These are phyloP conservation scores for Cyanoliseus patagonus DNA, from an alignment of 2,113 vertebrate genomes.

Conservation along the genomic window DNA sequence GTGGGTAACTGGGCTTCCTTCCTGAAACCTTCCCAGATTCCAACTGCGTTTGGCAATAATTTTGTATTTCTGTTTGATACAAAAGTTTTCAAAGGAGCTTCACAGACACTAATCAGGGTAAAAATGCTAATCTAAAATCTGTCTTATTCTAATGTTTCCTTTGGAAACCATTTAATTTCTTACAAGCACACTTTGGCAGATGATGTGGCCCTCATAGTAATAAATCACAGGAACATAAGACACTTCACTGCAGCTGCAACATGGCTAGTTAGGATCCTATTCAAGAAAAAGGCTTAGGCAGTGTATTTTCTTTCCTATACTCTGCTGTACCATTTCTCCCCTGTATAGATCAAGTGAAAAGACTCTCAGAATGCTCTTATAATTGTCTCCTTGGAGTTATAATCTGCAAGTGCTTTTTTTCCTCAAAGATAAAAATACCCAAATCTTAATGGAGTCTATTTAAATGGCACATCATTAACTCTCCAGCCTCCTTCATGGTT, in stretches of 20 bases:
- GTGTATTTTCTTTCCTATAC: constrained; percentile 54
- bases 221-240: constrained; percentile 73
- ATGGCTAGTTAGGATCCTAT: constrained; percentile 75
- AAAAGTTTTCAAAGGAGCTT: constrained; percentile 60
- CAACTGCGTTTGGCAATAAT: constrained; percentile 21
- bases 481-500: constrained; percentile 68
- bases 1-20: constrained; percentile 31
- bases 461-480: constrained; percentile 69
- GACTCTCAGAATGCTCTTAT: constrained; percentile 72
- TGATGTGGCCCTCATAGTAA: constrained; percentile 62
- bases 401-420: constrained; percentile 69
- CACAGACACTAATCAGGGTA: constrained; percentile 52
- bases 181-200: constrained; percentile 63
- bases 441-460: constrained; percentile 71
- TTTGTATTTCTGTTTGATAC: constrained; percentile 48
- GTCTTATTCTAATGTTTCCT: constrained; percentile 57
- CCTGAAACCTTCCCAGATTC: constrained; percentile 11
- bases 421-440: constrained; percentile 66
- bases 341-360: constrained; percentile 67
- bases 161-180: constrained; percentile 64
- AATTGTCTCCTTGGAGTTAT: constrained; percentile 68
- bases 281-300: constrained; percentile 74
- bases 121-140: constrained; percentile 69
- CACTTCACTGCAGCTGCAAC: constrained; percentile 72
- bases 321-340: constrained; percentile 67